Percentiles rank a stretch among this genome's conserved stretches.
Evolutionary conservation across 2,888 invertebrate genomes (phyloP).

Genomic region (Diarsia dahlii): DNA sequence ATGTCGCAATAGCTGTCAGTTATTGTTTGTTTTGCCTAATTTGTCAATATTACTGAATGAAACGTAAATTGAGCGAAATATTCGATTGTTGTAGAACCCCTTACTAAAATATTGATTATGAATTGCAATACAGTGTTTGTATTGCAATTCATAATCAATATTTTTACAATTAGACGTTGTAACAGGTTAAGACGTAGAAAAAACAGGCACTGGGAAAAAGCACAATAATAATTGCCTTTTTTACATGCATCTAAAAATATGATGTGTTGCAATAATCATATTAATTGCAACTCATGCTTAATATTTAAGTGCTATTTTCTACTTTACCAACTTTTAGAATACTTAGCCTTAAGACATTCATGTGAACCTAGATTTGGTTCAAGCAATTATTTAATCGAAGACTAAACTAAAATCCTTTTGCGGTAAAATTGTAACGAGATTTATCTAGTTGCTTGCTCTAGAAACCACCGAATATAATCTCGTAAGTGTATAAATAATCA

Average conservation of each 20-base stretch:
- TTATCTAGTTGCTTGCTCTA: conserved; percentile 12
- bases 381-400: conserved; percentile 39
- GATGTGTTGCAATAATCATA: neutral
- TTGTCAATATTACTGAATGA: neutral
- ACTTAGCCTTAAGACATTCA: neutral
- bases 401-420: conserved; percentile 15
- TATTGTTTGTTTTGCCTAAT: too few relatives aligned
- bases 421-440: conserved; percentile 7
- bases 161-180: neutral
- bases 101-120: neutral
- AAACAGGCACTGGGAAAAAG: neutral
- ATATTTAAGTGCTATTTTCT: neutral
- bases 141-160: too few relatives aligned
- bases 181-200: neutral
- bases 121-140: neutral
- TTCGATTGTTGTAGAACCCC: neutral
- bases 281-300: neutral
- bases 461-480: neutral
- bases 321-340: neutral
- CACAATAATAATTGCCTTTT: neutral
- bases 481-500: neutral
- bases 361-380: conserved; percentile 14
- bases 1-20: neutral
- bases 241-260: neutral
- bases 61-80: neutral